Evolutionary conservation across 2,113 vertebrate species (phyloP).

Genomic region (Seriola rivoliana): DNA sequence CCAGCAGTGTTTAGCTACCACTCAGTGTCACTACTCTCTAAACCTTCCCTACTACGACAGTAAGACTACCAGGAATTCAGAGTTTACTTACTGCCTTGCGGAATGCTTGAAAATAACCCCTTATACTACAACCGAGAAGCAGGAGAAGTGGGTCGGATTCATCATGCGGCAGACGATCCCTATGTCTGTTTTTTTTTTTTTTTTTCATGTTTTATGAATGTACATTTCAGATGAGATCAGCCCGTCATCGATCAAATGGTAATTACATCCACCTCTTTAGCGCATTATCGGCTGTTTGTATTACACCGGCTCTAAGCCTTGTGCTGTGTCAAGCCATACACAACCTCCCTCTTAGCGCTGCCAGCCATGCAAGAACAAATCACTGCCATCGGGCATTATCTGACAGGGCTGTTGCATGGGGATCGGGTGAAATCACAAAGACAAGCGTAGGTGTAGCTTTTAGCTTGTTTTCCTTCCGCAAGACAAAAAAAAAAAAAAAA

Average conservation of each 20-base stretch:
- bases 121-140: constrained; percentile 20
- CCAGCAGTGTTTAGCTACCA: constrained; percentile 51
- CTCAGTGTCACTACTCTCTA: constrained; percentile 36
- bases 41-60: constrained; percentile 21
- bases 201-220: constrained; percentile 46
- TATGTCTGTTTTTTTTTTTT: constrained; percentile 21
- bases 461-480: constrained; percentile 43
- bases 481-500: constrained; percentile 2
- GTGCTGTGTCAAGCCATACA: constrained; percentile 54
- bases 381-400: constrained; percentile 67
- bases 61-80: constrained; percentile 5
- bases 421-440: constrained; percentile 68
- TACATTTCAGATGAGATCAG: constrained; percentile 42
- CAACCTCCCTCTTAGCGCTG: constrained; percentile 49
- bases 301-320: constrained; percentile 43
- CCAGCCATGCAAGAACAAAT: constrained; percentile 70
- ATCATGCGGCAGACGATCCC: constrained; percentile 21
- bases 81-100: constrained; percentile 37
- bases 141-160: constrained; percentile 2
- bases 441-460: constrained; percentile 72
- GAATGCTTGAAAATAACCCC: constrained; percentile 30
- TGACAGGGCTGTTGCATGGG: constrained; percentile 58
- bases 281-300: constrained; percentile 50
- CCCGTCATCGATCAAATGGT: constrained; percentile 61
- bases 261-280: constrained; percentile 60